phyloP scores from a whole-genome alignment of 2,888 invertebrate species.

The Cataglyphis livida region DNA sequence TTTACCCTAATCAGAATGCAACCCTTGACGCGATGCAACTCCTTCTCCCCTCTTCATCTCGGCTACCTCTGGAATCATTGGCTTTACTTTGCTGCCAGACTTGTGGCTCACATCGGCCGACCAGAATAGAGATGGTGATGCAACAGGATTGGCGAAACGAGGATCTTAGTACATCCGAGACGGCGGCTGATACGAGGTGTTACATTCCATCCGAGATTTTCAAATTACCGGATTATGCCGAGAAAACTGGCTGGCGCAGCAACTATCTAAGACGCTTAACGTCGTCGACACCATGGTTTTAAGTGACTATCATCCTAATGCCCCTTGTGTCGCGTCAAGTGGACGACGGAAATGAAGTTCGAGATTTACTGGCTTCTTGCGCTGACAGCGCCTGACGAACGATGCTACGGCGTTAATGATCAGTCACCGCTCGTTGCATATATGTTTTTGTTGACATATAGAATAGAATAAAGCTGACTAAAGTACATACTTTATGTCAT shows the following conservation, averaged over 20 bases:
- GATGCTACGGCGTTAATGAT: conserved; percentile 2
- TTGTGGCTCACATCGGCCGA: conserved; percentile 41
- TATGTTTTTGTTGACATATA: background rate
- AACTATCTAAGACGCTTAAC: conserved; percentile 78
- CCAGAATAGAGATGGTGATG: conserved; percentile 12
- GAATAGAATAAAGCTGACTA: background rate
- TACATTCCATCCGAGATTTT: conserved; percentile 79
- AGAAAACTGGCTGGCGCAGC: conserved; percentile 78
- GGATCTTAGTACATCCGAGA: conserved; percentile 56
- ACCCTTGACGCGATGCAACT: conserved; percentile 40
- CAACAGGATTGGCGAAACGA: conserved; percentile 52
- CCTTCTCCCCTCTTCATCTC: background rate
- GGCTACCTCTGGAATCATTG: conserved; percentile 1
- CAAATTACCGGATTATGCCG: conserved; percentile 80
- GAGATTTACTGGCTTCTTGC: conserved; percentile 68
- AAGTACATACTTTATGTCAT: background rate
- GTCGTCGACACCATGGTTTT: conserved; percentile 76
- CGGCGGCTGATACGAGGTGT: conserved; percentile 64
- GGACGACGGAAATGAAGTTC: conserved; percentile 67
- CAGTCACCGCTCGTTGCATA: conserved; percentile 5
- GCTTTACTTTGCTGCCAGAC: conserved; percentile 40
- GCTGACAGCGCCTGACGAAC: conserved; percentile 46
- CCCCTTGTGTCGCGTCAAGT: conserved; percentile 44
- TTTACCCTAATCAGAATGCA: conserved; percentile 62
- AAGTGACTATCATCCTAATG: conserved; percentile 63